phyloP scores from a whole-genome alignment of 1,140 invertebrate genomes.

The Calosoma granatense region DNA sequence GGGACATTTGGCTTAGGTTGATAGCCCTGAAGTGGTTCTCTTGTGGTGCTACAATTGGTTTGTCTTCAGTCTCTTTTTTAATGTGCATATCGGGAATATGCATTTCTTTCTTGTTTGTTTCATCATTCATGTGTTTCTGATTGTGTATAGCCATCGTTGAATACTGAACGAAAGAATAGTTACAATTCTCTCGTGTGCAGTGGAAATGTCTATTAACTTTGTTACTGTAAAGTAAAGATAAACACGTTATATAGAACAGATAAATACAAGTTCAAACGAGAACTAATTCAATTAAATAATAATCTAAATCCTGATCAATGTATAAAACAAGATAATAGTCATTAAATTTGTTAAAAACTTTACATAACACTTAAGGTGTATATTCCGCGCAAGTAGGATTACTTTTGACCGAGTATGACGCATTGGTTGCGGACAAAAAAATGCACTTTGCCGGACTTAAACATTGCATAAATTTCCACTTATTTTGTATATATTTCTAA shows the following conservation, averaged over 20 bases:
- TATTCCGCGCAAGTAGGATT: too few relatives aligned
- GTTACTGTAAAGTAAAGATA: conserved; percentile 42
- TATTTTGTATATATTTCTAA: too few relatives aligned
- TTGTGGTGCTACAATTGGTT: neutral
- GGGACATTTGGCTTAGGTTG: conserved; percentile 22
- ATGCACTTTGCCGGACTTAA: too few relatives aligned
- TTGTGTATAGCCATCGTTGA: conserved; percentile 65
- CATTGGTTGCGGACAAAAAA: too few relatives aligned
- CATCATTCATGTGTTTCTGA: conserved; percentile 40
- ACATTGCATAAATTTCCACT: too few relatives aligned
- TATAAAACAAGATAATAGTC: too few relatives aligned
- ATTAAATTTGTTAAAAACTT: too few relatives aligned
- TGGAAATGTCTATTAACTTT: conserved; percentile 67
- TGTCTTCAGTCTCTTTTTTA: conserved; percentile 19
- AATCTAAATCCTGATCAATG: too few relatives aligned
- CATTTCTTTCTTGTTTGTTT: conserved; percentile 15
- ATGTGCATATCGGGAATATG: conserved; percentile 20
- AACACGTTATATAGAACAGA: conserved; percentile 13
- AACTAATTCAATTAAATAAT: too few relatives aligned
- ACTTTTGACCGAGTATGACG: too few relatives aligned
- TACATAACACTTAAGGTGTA: too few relatives aligned
- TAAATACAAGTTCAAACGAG: conserved; percentile 13
- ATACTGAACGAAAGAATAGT: conserved; percentile 65
- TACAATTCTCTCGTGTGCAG: conserved; percentile 60
- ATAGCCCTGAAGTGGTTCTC: conserved; percentile 19